Evolutionary conservation across 2,888 invertebrate genomes (phyloP).

Genomic region (Yponomeuta sedellus): DNA sequence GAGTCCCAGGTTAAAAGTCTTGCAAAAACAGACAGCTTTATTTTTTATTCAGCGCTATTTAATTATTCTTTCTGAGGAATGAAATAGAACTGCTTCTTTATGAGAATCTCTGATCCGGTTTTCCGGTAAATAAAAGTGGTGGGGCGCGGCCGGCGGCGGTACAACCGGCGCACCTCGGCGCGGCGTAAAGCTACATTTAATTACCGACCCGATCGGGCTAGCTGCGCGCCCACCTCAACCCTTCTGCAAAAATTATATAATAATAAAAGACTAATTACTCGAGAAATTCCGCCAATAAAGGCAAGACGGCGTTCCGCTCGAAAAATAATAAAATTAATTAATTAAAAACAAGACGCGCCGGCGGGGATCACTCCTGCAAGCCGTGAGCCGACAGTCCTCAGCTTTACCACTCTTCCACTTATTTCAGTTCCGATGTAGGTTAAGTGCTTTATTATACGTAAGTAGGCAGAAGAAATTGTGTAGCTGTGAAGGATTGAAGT

Average conservation of each 20-base stretch:
- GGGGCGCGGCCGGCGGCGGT: no score
- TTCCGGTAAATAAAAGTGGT: background rate
- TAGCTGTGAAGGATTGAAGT: background rate
- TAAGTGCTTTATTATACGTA: no score
- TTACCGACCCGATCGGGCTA: conserved; percentile 38
- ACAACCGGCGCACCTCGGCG: conserved; percentile 28
- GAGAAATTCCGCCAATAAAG: conserved; percentile 70
- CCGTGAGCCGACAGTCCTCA: background rate
- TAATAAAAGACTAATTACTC: conserved; percentile 76
- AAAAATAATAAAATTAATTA: conserved; percentile 76
- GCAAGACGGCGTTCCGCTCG: conserved; percentile 57
- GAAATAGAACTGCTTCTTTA: background rate
- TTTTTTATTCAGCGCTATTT: no score
- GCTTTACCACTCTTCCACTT: no score
- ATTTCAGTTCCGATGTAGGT: no score
- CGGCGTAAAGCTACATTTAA: conserved; percentile 42
- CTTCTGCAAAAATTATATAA: conserved; percentile 73
- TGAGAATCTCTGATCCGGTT: background rate
- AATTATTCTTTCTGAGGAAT: no score
- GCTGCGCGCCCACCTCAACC: conserved; percentile 46
- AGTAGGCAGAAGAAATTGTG: no score
- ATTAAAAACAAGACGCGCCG: conserved; percentile 63
- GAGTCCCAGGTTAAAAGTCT: no score
- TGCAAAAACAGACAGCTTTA: no score
- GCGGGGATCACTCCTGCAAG: conserved; percentile 11